Percentiles rank a stretch among this genome's conserved stretches.
These are phyloP conservation scores for Mobula hypostoma DNA, from an alignment of 2,113 vertebrate genomes.

Conservation along the genomic window DNA sequence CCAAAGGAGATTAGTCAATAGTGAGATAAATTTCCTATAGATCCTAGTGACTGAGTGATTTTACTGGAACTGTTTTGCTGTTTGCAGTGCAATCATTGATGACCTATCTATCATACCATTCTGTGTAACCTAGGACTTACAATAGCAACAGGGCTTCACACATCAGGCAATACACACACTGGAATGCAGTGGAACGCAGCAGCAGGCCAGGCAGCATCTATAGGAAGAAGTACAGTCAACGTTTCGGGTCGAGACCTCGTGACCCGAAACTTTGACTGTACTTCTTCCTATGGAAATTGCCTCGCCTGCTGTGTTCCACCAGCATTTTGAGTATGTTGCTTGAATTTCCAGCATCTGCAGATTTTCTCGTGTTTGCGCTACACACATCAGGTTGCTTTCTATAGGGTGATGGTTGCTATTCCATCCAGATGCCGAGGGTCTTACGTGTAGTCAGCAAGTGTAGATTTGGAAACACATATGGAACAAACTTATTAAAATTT, in stretches of 20 bases:
- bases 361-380: background rate
- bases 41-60: background rate
- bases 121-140: background rate
- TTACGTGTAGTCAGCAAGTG: background rate
- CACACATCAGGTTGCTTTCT: background rate
- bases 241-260: too few species aligned
- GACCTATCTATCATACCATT: background rate
- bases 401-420: background rate
- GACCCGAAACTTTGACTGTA: too few species aligned
- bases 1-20: background rate
- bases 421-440: background rate
- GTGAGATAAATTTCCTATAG: background rate
- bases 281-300: too few species aligned
- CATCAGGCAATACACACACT: background rate
- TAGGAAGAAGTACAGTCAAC: too few species aligned
- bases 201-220: too few species aligned
- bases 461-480: background rate
- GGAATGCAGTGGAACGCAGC: too few species aligned
- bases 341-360: too few species aligned
- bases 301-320: too few species aligned
- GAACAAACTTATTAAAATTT: background rate
- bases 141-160: background rate
- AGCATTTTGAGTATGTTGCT: too few species aligned
- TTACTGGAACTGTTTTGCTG: background rate
- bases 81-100: background rate